Base-by-base conservation (phyloP, 1,140 invertebrate species). In the Leptopilina clavipes region DNA sequence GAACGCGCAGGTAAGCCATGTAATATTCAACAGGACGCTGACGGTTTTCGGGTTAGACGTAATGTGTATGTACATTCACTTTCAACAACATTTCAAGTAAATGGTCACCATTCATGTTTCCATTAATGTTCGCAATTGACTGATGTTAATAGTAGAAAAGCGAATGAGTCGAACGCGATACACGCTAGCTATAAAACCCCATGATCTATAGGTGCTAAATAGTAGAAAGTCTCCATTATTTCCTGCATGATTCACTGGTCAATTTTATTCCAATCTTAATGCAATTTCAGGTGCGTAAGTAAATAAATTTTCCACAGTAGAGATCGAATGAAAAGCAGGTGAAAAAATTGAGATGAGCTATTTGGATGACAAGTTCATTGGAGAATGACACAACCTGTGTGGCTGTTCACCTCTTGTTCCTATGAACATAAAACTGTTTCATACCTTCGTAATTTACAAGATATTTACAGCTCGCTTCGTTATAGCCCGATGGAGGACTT, bases 201-300 rank as follows among this genome's bases (percentile, higher is more conserved):
- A 54, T 43, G 45, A 73, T 83, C 82, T 80, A 78, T 81, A 84
- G 84, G 85, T 87, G 86, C 87, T 86, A 86, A 83, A 86, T 88
- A 86, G 87, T 89, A 89, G 87, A 89, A 89, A 89, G 89, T 89
- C 83, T 82, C 84, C 82, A 89, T 89, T 88, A 88, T 89, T 89
- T 85, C 73, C 76, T 77, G 48, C 43, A 45, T 73, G 25, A 40
- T 19, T 37, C 65, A 37, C 40, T 74, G 70, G 17, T 71, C 59
- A 56, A 22, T 45, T n/a, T n/a, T n/a, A n/a, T n/a, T n/a, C n/a
- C n/a, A n/a, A n/a, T n/a, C n/a, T n/a, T n/a, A n/a, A n/a, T n/a
- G n/a, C n/a, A n/a, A n/a, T n/a, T n/a, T n/a, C n/a, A n/a, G n/a
- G n/a, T n/a, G n/a, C n/a, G n/a, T n/a, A n/a, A n/a, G n/a, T n/a